phyloP scores from a whole-genome alignment of 2,113 vertebrate species.

The Rhabdornis inornatus region DNA sequence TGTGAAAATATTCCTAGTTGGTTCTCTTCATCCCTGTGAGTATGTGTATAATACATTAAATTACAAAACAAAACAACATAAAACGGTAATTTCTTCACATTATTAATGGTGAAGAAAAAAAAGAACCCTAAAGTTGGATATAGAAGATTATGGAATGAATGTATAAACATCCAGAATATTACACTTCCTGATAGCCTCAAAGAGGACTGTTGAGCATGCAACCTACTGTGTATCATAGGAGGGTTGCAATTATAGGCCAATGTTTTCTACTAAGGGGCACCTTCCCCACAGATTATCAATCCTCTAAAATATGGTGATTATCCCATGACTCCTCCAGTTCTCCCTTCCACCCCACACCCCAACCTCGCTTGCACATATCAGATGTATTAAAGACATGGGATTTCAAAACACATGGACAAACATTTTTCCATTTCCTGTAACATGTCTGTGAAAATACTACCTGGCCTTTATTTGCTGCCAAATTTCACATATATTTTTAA shows the following conservation, averaged over 20 bases:
- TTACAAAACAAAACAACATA: neutral
- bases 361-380: neutral
- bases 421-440: neutral
- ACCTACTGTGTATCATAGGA: neutral
- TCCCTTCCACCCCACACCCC: rapidly evolving
- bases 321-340: neutral
- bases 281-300: neutral
- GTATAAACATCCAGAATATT: neutral
- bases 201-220: neutral
- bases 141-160: neutral
- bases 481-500: neutral
- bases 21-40: neutral
- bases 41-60: neutral
- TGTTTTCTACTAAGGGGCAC: neutral
- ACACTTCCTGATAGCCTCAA: neutral
- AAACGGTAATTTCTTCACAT: neutral
- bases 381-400: neutral
- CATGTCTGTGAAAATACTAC: neutral
- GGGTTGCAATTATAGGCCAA: neutral
- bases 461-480: neutral
- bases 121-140: rapidly evolving
- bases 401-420: neutral
- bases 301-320: neutral
- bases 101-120: neutral
- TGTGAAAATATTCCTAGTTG: neutral